Base-by-base conservation (phyloP, 2,888 invertebrate species). In the Oeneis ivallda region DNA sequence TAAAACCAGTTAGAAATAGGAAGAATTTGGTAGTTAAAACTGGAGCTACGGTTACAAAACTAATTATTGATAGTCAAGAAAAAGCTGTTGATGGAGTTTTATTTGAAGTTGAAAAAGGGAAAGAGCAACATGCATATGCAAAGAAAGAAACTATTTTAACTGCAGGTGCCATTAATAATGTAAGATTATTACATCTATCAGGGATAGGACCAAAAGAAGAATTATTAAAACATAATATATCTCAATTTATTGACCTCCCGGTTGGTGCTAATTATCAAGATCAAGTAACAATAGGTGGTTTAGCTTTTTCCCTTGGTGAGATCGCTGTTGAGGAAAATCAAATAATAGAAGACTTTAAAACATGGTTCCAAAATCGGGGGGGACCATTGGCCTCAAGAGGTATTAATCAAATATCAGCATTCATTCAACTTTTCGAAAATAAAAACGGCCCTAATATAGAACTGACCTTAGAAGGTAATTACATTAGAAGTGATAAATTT, bases 261-360 rank as follows among this genome's bases (percentile, higher is more conserved):
- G 91, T 92, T 2, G 92, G 92, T 2, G 69, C 78, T 8, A 86
- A 89, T 71, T 92, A 90, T 74, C 89, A 87, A 79, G 92, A 92
- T 72, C 92, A 92, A 74, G 89, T 92, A 0, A 84, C 88, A 1
- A 86, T 85, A 32, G 91, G 91, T 13, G 92, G 92, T 19, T 76
- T 92, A 62, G 83, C 92, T 0, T 92, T 92, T 70, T 74, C 79
- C 13, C 68, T 92, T 5, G 84, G 76, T 58, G 90, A 92, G 5
- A 72, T 84, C 1, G 76, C 81, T 17, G 80, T 89, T 0, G 79
- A 77, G 56, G 90, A 91, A 73, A 75, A 70, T 47, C 80, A 87
- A 72, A 72, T 92, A 5, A 84, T 89, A 19, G 81, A 82, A 49
- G 90, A 90, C 71, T 92, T 92, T 47, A 92, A 91, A 73, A 87